A percentile compares a stretch with the other conserved stretches of the same genome.
Conservation (phyloP, 2,113 vertebrate genomes). For the Chaenocephalus aceratus region DNA sequence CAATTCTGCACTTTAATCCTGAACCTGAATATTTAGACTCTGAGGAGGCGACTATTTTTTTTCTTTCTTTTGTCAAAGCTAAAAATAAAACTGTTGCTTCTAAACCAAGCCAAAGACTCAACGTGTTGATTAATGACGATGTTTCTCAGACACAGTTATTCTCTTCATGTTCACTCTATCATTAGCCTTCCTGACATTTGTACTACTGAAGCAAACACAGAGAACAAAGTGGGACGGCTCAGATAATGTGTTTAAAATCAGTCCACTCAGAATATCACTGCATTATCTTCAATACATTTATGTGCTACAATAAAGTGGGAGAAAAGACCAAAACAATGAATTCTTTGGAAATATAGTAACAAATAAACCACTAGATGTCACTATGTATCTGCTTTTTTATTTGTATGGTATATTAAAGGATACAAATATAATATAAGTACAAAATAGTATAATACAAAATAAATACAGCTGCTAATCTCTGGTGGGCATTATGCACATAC, state of each 20-base stretch:
- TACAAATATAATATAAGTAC: background rate
- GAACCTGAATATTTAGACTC: constrained; percentile 79
- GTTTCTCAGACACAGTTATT: background rate
- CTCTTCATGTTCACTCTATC: background rate
- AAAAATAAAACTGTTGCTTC: constrained; percentile 85
- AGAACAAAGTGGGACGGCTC: background rate
- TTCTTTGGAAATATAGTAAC: background rate
- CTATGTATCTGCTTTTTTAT: constrained; percentile 15
- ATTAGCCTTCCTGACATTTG: background rate
- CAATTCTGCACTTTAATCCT: constrained; percentile 88
- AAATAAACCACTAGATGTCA: constrained; percentile 63
- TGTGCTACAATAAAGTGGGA: background rate
- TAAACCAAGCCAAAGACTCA: constrained; percentile 56
- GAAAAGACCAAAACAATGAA: constrained; percentile 12
- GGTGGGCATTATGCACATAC: background rate
- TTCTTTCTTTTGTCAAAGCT: constrained; percentile 76
- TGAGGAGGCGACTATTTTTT: constrained; percentile 78
- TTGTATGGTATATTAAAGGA: background rate
- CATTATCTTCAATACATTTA: background rate
- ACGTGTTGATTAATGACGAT: constrained; percentile 17
- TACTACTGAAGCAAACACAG: constrained; percentile 1
- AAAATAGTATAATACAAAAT: background rate
- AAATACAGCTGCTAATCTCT: background rate
- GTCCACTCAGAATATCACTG: background rate
- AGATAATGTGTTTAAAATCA: background rate